These are phyloP conservation scores for Pachypeltis micranthus DNA, from an alignment of 1,140 invertebrate species.

Conservation along the genomic window DNA sequence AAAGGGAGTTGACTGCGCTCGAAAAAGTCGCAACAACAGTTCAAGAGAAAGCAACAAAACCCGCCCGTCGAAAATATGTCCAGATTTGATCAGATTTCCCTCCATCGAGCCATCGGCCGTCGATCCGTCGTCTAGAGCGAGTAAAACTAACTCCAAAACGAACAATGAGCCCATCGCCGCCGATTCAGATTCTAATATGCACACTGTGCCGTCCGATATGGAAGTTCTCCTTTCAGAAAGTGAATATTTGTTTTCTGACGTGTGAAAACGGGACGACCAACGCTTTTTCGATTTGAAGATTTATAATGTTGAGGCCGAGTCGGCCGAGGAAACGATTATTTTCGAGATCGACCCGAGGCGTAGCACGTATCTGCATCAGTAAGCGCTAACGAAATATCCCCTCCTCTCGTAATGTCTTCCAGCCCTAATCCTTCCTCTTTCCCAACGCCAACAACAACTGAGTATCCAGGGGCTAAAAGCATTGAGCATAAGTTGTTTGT, in stretches of 20 bases:
- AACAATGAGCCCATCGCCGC: constrained; percentile 17
- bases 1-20: not conserved
- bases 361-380: no score
- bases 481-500: no score
- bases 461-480: no score
- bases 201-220: constrained; percentile 49
- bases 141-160: constrained; percentile 14
- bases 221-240: constrained; percentile 49
- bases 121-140: constrained; percentile 22
- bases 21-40: constrained; percentile 7
- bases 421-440: no score
- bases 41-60: not conserved
- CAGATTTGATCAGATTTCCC: constrained; percentile 20
- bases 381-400: no score
- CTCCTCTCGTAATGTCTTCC: no score
- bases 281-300: no score
- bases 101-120: constrained; percentile 20
- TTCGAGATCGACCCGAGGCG: no score
- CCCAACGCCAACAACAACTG: no score
- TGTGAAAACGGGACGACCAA: no score
- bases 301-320: no score
- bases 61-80: not conserved
- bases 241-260: constrained; percentile 45
- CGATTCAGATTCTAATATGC: constrained; percentile 41
- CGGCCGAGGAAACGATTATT: no score